Evolutionary conservation across 2,888 invertebrate species (phyloP).

Genomic region (Stegana nigrithorax): DNA sequence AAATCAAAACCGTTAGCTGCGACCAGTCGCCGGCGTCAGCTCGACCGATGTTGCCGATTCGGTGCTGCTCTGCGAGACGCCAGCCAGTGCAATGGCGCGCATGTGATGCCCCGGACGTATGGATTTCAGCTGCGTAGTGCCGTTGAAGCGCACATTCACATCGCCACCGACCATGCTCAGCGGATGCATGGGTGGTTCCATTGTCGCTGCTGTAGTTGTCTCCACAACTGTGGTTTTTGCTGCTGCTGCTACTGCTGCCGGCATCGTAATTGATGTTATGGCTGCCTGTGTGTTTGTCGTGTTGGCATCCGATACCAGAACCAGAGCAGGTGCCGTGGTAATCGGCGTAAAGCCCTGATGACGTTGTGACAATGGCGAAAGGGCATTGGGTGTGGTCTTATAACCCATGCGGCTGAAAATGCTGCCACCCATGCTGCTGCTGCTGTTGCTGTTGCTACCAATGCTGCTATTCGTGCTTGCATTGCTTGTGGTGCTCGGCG

Average conservation of each 20-base stretch:
- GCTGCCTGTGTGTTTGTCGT: slow-evolving; percentile 27
- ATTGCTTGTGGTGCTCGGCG: slow-evolving; percentile 68
- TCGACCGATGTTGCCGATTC: slow-evolving; percentile 25
- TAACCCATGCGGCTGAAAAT: slow-evolving; percentile 65
- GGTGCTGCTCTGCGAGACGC: slow-evolving; percentile 28
- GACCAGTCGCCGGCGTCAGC: slow-evolving; percentile 40
- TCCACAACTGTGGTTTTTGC: slow-evolving; percentile 24
- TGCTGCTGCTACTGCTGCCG: slow-evolving; percentile 16
- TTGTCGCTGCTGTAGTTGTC: slow-evolving; percentile 23
- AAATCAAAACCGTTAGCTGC: slow-evolving; percentile 68
- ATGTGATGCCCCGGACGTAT: slow-evolving; percentile 72
- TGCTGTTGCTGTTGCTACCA: slow-evolving; percentile 19
- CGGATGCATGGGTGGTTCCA: slow-evolving; percentile 73
- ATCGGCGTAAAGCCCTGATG: slow-evolving; percentile 42
- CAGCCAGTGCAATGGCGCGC: slow-evolving; percentile 52
- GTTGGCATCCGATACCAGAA: slow-evolving; percentile 30
- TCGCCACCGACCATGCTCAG: slow-evolving; percentile 78
- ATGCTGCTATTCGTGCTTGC: slow-evolving; percentile 34
- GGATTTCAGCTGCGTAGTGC: slow-evolving; percentile 83
- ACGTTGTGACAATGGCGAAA: slow-evolving; percentile 55
- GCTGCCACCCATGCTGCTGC: slow-evolving; percentile 44
- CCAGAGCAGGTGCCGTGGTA: slow-evolving; percentile 35
- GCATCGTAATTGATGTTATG: slow-evolving; percentile 22
- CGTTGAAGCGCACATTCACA: slow-evolving; percentile 83
- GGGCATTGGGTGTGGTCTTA: slow-evolving; percentile 56